Conservation (phyloP, 2,797 vertebrate species). For the Syndactyla subalaris region DNA sequence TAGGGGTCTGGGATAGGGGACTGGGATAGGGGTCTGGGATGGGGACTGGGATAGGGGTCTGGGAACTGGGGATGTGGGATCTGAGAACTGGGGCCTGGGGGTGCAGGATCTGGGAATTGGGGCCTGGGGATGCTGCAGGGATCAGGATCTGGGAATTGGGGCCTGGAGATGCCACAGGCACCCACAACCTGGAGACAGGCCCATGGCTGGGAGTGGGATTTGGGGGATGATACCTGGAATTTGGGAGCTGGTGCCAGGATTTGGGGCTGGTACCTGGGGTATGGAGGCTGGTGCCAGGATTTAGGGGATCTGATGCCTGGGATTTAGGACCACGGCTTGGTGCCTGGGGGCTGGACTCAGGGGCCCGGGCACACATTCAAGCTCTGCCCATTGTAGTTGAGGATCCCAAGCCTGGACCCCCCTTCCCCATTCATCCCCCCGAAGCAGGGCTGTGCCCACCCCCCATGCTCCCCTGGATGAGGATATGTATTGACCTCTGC, state of each 20-base stretch:
- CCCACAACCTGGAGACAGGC: rapidly evolving
- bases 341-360: neutral
- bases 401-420: no score
- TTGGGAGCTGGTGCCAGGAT: no score
- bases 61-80: no score
- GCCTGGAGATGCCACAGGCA: no score
- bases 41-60: no score
- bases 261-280: no score
- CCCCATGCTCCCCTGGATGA: neutral
- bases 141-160: no score
- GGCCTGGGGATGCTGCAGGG: neutral
- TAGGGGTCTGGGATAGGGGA: no score
- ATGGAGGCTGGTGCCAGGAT: neutral
- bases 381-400: rapidly evolving
- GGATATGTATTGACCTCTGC: neutral
- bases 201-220: no score
- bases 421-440: neutral
- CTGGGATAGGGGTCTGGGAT: neutral
- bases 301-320: neutral
- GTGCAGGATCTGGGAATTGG: no score
- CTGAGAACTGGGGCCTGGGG: no score
- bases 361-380: rapidly evolving
- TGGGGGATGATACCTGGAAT: no score
- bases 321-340: neutral
- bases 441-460: neutral